phyloP scores from a whole-genome alignment of 2,797 vertebrate species.

The Leptatherina wallacei region DNA sequence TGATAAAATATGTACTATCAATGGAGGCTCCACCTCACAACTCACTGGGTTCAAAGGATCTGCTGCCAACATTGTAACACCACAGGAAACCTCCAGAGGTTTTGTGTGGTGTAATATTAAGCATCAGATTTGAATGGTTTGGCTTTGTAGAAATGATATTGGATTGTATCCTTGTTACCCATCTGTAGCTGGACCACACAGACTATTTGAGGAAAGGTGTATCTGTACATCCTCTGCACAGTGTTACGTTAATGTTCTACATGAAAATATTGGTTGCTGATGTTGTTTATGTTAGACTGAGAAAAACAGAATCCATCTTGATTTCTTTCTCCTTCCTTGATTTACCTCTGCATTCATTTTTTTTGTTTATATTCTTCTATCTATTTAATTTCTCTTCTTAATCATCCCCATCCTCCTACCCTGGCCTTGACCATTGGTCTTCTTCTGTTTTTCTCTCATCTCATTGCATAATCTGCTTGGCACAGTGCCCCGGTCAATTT shows the following conservation, averaged over 20 bases:
- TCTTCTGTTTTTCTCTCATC: conserved; percentile 55
- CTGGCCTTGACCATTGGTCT: conserved; percentile 52
- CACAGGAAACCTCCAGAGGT: not conserved
- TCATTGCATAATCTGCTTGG: conserved; percentile 77
- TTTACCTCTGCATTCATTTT: conserved; percentile 25
- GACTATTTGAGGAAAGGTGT: not conserved
- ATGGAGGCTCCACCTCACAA: not conserved
- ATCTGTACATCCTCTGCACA: not conserved
- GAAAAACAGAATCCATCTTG: not conserved
- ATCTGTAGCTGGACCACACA: not conserved
- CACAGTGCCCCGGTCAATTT: conserved; percentile 70
- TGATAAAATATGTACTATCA: not conserved
- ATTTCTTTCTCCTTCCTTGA: not conserved
- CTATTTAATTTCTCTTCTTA: conserved; percentile 28
- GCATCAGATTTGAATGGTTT: not conserved
- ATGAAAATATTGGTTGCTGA: conserved; percentile 7
- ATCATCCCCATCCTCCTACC: conserved; percentile 45
- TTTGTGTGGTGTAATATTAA: not conserved
- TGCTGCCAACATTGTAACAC: too few species aligned
- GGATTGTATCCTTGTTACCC: not conserved
- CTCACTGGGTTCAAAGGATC: not conserved
- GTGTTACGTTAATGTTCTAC: not conserved
- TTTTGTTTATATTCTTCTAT: conserved; percentile 1
- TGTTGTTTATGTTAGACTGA: conserved; percentile 12
- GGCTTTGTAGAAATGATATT: not conserved